A percentile compares a stretch with the other conserved stretches of the same genome.
phyloP scores from a whole-genome alignment of 2,888 invertebrate species.

The Kryphioiulus occultus region DNA sequence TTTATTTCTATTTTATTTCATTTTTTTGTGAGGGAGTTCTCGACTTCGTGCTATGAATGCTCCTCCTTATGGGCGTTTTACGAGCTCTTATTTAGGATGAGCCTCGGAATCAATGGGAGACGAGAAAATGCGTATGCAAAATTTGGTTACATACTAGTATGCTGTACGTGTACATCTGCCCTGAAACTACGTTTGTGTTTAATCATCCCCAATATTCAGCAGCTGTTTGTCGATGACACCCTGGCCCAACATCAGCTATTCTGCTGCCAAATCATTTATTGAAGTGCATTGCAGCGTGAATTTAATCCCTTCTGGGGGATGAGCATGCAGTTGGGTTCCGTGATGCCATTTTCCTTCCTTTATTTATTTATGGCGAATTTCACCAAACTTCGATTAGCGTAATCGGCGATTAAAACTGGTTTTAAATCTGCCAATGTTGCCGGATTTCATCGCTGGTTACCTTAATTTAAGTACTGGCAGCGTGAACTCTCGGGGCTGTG shows the following conservation, averaged over 20 bases:
- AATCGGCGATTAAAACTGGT: background rate
- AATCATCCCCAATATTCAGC: slow-evolving; percentile 22
- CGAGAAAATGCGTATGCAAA: background rate
- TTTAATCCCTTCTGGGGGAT: background rate
- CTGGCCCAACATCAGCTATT: slow-evolving; percentile 17
- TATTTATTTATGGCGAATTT: background rate
- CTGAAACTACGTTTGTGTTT: background rate
- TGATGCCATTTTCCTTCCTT: background rate
- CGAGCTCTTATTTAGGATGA: background rate
- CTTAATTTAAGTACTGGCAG: background rate
- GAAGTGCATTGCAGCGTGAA: slow-evolving; percentile 18
- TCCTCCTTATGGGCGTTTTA: background rate
- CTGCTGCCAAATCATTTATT: background rate
- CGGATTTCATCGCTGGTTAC: background rate
- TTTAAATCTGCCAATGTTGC: background rate
- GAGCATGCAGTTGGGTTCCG: background rate
- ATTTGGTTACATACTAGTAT: background rate
- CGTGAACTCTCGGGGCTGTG: no score
- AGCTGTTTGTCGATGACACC: slow-evolving; percentile 25
- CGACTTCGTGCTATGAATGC: background rate
- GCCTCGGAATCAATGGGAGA: background rate
- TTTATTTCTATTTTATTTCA: no score
- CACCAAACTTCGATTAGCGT: background rate
- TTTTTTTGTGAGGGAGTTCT: background rate
- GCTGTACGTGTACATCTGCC: background rate